phyloP scores from a whole-genome alignment of 2,113 vertebrate genomes.

The Brachyhypopomus occidentalis region DNA sequence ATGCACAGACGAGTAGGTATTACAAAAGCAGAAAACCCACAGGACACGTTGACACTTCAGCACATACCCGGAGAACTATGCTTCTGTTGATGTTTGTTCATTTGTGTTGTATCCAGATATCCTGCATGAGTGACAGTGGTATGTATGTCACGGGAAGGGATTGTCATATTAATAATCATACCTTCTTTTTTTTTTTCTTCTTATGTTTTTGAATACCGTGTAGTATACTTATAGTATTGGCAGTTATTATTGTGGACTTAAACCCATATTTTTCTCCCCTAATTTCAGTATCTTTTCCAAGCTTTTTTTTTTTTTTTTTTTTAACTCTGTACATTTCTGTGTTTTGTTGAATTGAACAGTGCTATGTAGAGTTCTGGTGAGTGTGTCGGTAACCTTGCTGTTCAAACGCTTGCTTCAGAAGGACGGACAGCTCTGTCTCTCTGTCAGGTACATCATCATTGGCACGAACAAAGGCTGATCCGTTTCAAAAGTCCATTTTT shows the following conservation, averaged over 20 bases:
- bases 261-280: conserved; percentile 62
- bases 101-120: conserved; percentile 64
- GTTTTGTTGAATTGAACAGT: conserved; percentile 20
- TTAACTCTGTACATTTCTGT: conserved; percentile 58
- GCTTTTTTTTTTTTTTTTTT: conserved; percentile 73
- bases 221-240: conserved; percentile 65
- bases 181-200: conserved; percentile 68
- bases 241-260: conserved; percentile 62
- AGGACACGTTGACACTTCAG: conserved; percentile 67
- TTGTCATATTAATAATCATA: conserved; percentile 53
- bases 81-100: conserved; percentile 65
- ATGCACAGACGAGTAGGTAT: conserved; percentile 69
- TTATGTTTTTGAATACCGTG: conserved; percentile 63
- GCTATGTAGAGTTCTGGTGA: not conserved
- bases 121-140: conserved; percentile 68
- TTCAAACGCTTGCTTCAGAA: not conserved
- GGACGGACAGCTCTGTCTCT: conserved; percentile 10
- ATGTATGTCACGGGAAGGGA: conserved; percentile 62
- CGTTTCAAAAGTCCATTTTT: conserved; percentile 65
- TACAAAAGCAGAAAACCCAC: conserved; percentile 69
- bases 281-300: conserved; percentile 72
- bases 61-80: conserved; percentile 69
- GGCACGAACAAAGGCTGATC: conserved; percentile 26
- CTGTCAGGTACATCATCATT: not conserved
- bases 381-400: not conserved